These are phyloP conservation scores for Bothrops jararaca DNA, from an alignment of 2,113 vertebrate genomes.

Conservation along the genomic window DNA sequence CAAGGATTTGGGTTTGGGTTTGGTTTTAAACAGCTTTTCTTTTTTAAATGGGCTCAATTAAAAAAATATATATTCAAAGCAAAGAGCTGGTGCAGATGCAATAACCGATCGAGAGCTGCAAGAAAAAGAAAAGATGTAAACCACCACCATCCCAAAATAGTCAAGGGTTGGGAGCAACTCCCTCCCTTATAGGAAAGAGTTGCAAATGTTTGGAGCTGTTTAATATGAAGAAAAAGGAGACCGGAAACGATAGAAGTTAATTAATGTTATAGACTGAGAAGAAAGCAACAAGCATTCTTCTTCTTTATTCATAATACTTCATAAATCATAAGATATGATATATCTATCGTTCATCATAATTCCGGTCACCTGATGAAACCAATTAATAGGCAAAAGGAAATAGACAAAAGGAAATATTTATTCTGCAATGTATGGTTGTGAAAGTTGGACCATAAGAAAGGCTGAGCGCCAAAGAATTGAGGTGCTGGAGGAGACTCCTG, in stretches of 20 bases:
- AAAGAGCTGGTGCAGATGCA: neutral
- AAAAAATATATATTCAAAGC: neutral
- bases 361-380: neutral
- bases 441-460: no score
- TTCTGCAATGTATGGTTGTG: neutral
- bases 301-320: neutral
- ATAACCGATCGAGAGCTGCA: neutral
- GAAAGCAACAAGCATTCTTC: neutral
- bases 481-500: no score
- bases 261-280: neutral
- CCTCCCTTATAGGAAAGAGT: neutral
- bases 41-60: neutral
- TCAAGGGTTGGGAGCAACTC: no score
- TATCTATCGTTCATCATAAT: neutral
- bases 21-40: neutral
- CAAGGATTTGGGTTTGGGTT: constrained; percentile 8
- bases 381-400: neutral
- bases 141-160: neutral
- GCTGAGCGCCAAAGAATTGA: no score
- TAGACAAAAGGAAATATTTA: neutral
- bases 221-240: neutral
- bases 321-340: no score
- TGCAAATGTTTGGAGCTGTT: neutral
- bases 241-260: neutral
- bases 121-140: neutral